phyloP scores from a whole-genome alignment of 2,113 vertebrate genomes.

The Australoheros scitulus region DNA sequence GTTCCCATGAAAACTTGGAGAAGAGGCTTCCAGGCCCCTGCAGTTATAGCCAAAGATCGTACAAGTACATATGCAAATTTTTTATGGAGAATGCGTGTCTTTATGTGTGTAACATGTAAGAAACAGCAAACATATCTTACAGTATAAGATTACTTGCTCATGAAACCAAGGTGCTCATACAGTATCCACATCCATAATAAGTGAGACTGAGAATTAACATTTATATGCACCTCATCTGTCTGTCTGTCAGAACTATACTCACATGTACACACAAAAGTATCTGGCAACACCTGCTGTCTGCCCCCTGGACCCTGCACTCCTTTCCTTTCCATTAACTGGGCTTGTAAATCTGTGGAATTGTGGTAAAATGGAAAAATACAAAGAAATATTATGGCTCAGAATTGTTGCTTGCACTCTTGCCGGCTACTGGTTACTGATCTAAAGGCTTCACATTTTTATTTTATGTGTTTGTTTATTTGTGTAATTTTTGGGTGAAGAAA shows the following conservation, averaged over 20 bases:
- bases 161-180: neutral
- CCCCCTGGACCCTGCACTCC: constrained; percentile 30
- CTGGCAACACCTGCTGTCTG: constrained; percentile 47
- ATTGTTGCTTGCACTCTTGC: constrained; percentile 9
- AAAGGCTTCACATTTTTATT: constrained; percentile 33
- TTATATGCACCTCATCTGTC: neutral
- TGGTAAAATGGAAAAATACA: constrained; percentile 47
- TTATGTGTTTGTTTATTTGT: neutral
- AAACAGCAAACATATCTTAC: neutral
- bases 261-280: constrained; percentile 7
- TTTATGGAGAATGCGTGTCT: neutral
- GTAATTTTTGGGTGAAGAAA: neutral
- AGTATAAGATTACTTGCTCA: neutral
- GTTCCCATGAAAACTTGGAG: constrained; percentile 16
- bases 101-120: neutral
- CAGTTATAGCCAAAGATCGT: neutral
- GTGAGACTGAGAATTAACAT: neutral
- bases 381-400: constrained; percentile 5
- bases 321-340: constrained; percentile 40
- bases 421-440: constrained; percentile 51
- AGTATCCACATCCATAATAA: neutral
- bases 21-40: neutral
- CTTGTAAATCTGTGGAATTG: constrained; percentile 42
- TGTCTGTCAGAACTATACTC: neutral
- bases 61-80: constrained; percentile 18